These are phyloP conservation scores for Liodrosophila aerea DNA, from an alignment of 2,888 invertebrate genomes.

Conservation along the genomic window DNA sequence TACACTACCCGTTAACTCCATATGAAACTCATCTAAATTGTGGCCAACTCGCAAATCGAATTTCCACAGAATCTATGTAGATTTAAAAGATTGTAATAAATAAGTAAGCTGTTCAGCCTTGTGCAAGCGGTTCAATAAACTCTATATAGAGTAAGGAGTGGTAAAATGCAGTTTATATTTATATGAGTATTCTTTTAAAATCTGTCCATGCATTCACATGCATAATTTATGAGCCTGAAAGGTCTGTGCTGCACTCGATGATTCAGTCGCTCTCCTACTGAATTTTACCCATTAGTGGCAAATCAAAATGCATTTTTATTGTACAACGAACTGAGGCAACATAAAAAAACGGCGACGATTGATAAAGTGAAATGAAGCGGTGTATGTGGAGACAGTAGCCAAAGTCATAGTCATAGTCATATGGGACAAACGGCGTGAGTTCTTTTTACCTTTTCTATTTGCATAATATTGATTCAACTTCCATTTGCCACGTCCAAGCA, in stretches of 20 bases:
- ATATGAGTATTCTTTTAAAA: conserved; percentile 6
- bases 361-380: conserved; percentile 30
- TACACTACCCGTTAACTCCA: too few relatives aligned
- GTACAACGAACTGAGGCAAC: conserved; percentile 28
- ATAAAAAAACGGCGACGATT: conserved; percentile 51
- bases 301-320: conserved; percentile 59
- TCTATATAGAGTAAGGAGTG: too few relatives aligned
- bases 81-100: too few relatives aligned
- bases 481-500: conserved; percentile 12
- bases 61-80: too few relatives aligned
- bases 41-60: too few relatives aligned
- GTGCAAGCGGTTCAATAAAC: too few relatives aligned
- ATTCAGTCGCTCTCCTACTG: conserved; percentile 14
- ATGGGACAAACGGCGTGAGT: not conserved
- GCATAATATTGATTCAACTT: conserved; percentile 69
- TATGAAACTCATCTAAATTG: too few relatives aligned
- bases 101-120: too few relatives aligned
- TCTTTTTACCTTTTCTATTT: conserved; percentile 43
- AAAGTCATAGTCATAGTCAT: not conserved
- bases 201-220: conserved; percentile 35
- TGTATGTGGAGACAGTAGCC: not conserved
- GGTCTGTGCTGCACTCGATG: conserved; percentile 17
- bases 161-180: not conserved
- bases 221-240: conserved; percentile 45
- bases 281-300: conserved; percentile 39